These are phyloP conservation scores for Oppia nitens DNA, from an alignment of 1,140 invertebrate genomes.

Conservation along the genomic window DNA sequence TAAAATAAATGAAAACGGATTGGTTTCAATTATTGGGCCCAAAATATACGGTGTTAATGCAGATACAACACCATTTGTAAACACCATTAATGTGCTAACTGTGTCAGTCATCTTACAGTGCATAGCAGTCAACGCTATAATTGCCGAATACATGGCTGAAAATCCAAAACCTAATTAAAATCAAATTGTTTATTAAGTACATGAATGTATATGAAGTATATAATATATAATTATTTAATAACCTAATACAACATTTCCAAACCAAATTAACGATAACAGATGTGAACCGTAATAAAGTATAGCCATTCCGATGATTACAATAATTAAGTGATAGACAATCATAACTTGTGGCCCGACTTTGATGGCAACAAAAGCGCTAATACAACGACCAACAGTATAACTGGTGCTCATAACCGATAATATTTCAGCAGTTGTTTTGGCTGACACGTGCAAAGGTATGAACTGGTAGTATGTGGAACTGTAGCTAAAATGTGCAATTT, in stretches of 20 bases:
- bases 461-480: background rate
- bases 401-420: background rate
- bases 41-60: conserved; percentile 6
- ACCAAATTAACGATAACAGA: background rate
- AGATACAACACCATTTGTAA: background rate
- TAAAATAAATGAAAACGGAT: background rate
- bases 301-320: background rate
- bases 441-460: background rate
- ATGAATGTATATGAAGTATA: background rate
- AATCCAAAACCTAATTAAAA: conserved; percentile 9
- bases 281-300: conserved; percentile 1
- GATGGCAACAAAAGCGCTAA: conserved; percentile 3
- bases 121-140: conserved; percentile 6
- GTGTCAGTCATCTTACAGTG: background rate
- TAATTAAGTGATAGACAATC: conserved; percentile 9
- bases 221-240: background rate
- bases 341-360: conserved; percentile 7
- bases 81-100: conserved; percentile 1
- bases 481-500: conserved; percentile 3
- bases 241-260: conserved; percentile 7
- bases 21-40: background rate
- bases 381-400: conserved; percentile 5
- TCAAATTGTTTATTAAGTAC: background rate
- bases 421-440: conserved; percentile 1
- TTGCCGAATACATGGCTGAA: conserved; percentile 11